Base-by-base conservation (phyloP, 2,797 vertebrate species). In the Ambastaia sidthimunki region DNA sequence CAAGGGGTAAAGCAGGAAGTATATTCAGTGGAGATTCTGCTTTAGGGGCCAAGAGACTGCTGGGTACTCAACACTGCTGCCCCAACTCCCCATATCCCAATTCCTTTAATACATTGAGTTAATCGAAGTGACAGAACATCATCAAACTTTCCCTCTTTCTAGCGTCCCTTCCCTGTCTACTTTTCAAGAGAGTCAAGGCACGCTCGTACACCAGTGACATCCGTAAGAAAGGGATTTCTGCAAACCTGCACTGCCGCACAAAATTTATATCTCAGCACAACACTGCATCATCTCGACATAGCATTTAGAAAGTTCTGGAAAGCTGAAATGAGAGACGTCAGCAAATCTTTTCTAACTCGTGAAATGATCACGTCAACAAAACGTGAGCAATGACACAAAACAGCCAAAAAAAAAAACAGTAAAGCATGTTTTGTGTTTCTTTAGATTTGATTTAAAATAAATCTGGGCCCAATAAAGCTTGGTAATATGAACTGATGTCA, bases 201-300 rank as follows among this genome's bases (percentile, higher is more conserved):
- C 71, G 41, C 59, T 57, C 60, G 55, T 74, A 80, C 48, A 41
- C 72, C 71, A 72, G 74, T 77, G 13, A 50, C 44, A 19, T 47
- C 63, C 44, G 79, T 19, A 79, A 83, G 57, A 74, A 57, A 9
- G 31, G 44, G 65, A 77, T 76, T 82, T 83, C 48, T 83, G 83
- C 83, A 81, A 83, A 79, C 67, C 76, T 71, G 15, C 77, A 74
- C 82, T 87, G 87, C 80, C 50, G 47, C 19, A 15, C 7, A 80
- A 85, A 83, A 83, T 44, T 48, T 63, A 75, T 47, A 60, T 75
- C 83, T 90, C 88, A 89, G 87, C 89, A 88, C 62, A 85, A 89
- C 75, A 78, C 59, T 69, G 74, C 81, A 85, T 78, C 86, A 84
- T 85, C 84, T 81, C 74, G 71, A 80, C 41, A 21, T 59, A 13